Conservation (phyloP, 2,113 vertebrate species). For the Malurus elegans region DNA sequence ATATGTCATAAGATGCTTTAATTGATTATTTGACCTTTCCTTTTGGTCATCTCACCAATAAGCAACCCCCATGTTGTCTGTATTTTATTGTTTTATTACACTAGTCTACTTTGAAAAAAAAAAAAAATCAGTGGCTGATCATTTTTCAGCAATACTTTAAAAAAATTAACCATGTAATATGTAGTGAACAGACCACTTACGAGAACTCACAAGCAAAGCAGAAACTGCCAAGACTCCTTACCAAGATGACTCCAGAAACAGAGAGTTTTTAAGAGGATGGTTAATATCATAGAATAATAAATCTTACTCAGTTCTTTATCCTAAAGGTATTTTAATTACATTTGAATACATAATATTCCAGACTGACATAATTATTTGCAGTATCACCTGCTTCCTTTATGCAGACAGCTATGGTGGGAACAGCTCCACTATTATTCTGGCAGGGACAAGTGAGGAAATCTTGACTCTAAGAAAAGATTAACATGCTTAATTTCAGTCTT, state of each 20-base stretch:
- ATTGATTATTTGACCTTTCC: not conserved
- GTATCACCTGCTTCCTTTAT: not conserved
- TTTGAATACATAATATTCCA: not conserved
- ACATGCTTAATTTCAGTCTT: not conserved
- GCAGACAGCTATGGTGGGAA: not conserved
- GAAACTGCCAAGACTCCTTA: not conserved
- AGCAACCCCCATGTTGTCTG: not conserved
- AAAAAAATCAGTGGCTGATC: not conserved
- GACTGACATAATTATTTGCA: not conserved
- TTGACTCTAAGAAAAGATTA: not conserved
- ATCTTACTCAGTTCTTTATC: not conserved
- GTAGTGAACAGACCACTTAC: not conserved
- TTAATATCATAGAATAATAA: not conserved
- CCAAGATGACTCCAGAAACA: not conserved
- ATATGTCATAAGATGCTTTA: accelerated
- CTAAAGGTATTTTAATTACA: not conserved
- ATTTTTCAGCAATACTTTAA: not conserved
- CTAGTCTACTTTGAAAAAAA: no score
- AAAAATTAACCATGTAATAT: not conserved
- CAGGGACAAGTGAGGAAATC: not conserved
- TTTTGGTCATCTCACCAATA: not conserved
- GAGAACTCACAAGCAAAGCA: not conserved
- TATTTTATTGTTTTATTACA: not conserved
- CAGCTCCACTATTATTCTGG: not conserved
- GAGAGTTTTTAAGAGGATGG: not conserved